These are phyloP conservation scores for Leucania comma DNA, from an alignment of 2,888 invertebrate genomes.

Conservation along the genomic window DNA sequence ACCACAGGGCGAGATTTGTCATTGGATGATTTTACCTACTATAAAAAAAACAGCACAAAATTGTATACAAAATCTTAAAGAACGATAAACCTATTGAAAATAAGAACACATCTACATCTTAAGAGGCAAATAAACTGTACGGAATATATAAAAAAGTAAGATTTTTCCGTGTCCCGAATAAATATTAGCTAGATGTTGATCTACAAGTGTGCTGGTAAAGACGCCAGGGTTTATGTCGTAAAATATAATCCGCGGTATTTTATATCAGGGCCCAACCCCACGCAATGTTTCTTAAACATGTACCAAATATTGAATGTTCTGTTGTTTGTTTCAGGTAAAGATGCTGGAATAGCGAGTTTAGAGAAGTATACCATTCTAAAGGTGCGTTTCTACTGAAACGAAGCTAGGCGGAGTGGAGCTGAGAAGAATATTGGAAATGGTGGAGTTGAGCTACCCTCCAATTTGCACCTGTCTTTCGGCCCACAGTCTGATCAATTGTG, in stretches of 20 bases:
- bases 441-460: no score
- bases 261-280: constrained; percentile 54
- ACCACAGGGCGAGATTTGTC: no score
- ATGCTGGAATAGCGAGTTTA: constrained; percentile 12
- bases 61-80: constrained; percentile 22
- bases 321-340: constrained; percentile 68
- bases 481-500: no score
- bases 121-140: constrained; percentile 60
- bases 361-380: constrained; percentile 23
- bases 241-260: constrained; percentile 63
- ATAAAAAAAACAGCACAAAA: no score
- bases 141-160: constrained; percentile 60
- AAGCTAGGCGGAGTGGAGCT: no score
- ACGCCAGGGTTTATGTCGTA: constrained; percentile 59
- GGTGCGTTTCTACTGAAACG: no score
- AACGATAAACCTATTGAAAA: constrained; percentile 58
- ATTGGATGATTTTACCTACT: no score
- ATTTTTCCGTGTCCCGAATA: constrained; percentile 65
- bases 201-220: constrained; percentile 64
- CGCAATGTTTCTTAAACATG: constrained; percentile 60
- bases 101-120: constrained; percentile 55
- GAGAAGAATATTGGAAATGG: no score
- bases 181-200: constrained; percentile 66
- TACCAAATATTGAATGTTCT: constrained; percentile 53
- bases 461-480: no score